Evolutionary conservation across 2,888 invertebrate species (phyloP).

Genomic region (Epinotia demarniana): DNA sequence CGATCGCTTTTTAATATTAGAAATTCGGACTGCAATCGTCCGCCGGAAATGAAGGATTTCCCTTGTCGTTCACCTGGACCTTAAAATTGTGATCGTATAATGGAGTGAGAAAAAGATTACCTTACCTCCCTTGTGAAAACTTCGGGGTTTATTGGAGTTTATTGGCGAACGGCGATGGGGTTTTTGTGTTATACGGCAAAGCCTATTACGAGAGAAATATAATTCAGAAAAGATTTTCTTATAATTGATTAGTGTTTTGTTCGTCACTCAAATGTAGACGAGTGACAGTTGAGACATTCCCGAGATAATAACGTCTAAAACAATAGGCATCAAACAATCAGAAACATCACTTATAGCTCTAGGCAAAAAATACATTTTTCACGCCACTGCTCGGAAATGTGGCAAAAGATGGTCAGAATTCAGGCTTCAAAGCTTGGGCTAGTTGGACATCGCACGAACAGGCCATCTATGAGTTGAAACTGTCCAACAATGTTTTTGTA

Average conservation of each 20-base stretch:
- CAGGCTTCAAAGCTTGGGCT: no score
- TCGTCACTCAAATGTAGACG: neutral
- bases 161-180: conserved; percentile 7
- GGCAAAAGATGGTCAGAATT: no score
- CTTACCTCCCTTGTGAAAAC: conserved; percentile 18
- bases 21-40: conserved; percentile 28
- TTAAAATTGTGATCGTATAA: conserved; percentile 28
- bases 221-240: neutral
- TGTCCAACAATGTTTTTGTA: no score
- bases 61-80: conserved; percentile 25
- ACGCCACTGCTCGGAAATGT: no score
- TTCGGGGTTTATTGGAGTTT: neutral
- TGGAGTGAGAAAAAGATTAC: conserved; percentile 36
- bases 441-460: no score
- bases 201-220: neutral
- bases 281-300: neutral
- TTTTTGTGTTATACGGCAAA: conserved; percentile 12
- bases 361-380: no score
- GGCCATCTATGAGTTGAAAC: no score
- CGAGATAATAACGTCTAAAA: no score
- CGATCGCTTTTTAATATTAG: conserved; percentile 42
- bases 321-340: no score
- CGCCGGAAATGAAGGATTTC: conserved; percentile 33
- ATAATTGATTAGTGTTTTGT: neutral
- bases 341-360: no score